Evolutionary conservation across 2,888 invertebrate genomes (phyloP), one percentile per base, ranked within the genome.

Genomic region (Tryphoninae sp.): DNA sequence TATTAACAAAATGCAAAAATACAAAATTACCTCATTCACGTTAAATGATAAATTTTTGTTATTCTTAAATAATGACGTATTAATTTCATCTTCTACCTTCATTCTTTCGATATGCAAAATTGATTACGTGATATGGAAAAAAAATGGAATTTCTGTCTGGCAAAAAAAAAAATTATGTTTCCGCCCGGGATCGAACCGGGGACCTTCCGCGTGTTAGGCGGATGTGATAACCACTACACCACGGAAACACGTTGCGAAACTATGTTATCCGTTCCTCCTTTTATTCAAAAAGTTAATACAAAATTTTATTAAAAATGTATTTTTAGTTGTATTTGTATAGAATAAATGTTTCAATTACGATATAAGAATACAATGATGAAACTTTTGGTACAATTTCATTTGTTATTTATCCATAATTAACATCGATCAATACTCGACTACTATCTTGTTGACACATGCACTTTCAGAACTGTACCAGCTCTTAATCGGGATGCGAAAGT

Each of bases 151-250:
- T 33, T 2, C 13, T 33, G 6, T 4, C 33, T 33, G 33, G 4
- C 26, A 19, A 7, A 45, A 3, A n/a, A 49, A 80, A 84, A 84
- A 83, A 82, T 93, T 83, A 89, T 95, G 95, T 95, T 96, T 95
- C 94, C 95, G 96, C 96, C 95, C 95, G 95, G 96, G 96, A 95
- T 96, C 95, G 96, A 96, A 96, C 96, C 95, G 96, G 96, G 96
- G 96, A 94, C 96, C 96, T 96, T 96, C 96, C 96, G 96, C 96
- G 96, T 96, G 96, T 96, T 96, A 96, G 96, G 96, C 96, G 96
- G 96, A 96, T 95, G 96, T 96, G 96, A 96, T 96, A 96, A 96
- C 96, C 96, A 95, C 96, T 96, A 96, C 96, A 96, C 96, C 96
- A 96, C 96, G 95, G 95, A 96, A 96, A 95, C 95, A 0, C n/a